Evolutionary conservation across 2,113 vertebrate genomes (phyloP).

Genomic region (Pogonocichla stellata): DNA sequence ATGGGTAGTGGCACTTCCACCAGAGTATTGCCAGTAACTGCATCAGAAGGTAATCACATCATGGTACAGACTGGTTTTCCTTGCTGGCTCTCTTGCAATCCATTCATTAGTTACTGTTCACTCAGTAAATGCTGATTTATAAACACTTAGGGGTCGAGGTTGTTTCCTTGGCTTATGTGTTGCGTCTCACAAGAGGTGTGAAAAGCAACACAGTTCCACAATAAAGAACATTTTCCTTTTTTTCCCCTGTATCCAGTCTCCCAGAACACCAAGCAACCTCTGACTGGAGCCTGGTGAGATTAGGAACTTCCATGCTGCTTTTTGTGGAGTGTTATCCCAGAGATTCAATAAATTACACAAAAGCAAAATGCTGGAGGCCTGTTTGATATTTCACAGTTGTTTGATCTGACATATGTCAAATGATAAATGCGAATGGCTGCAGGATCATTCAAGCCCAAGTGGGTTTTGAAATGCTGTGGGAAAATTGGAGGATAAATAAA

Average conservation of each 20-base stretch:
- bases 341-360: not conserved
- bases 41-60: not conserved
- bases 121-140: not conserved
- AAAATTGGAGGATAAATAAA: not conserved
- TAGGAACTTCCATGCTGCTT: not conserved
- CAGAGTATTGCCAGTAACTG: not conserved
- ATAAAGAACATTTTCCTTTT: not conserved
- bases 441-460: not conserved
- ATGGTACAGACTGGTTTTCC: not conserved
- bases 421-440: not conserved
- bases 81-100: not conserved
- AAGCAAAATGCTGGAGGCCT: not conserved
- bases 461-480: not conserved
- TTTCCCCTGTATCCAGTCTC: not conserved
- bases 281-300: not conserved
- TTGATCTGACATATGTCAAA: not conserved
- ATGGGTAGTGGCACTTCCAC: not conserved
- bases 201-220: not conserved
- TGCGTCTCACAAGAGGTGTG: slow-evolving; percentile 32
- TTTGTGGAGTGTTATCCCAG: not conserved
- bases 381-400: slow-evolving; percentile 5
- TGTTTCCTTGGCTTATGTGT: slow-evolving; percentile 40
- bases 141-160: slow-evolving; percentile 69
- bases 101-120: not conserved
- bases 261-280: not conserved